Percentiles rank a stretch among this genome's conserved stretches.
These are phyloP conservation scores for Harpagifer antarcticus DNA, from an alignment of 2,797 vertebrate genomes.

Conservation along the genomic window DNA sequence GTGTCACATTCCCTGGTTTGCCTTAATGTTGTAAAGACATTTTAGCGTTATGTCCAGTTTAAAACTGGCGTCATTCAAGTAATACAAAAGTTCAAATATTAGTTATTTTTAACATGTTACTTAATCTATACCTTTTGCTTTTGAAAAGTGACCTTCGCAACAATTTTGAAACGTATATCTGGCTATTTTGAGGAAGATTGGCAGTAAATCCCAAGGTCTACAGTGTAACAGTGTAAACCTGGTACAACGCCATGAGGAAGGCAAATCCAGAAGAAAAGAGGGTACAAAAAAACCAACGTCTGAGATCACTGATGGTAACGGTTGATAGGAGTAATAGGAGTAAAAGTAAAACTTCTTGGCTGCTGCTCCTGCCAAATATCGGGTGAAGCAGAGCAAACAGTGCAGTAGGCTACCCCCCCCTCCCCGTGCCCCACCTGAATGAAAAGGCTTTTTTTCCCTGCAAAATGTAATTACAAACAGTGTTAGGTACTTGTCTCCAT, in stretches of 20 bases:
- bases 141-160: too few species aligned
- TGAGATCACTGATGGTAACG: slow-evolving; percentile 37
- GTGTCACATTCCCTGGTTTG: too few species aligned
- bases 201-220: neutral
- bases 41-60: too few species aligned
- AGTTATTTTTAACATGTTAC: too few species aligned
- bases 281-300: slow-evolving; percentile 8
- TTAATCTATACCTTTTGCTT: too few species aligned
- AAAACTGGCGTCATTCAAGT: too few species aligned
- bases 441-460: slow-evolving; percentile 51
- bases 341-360: slow-evolving; percentile 37
- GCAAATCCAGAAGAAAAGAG: neutral
- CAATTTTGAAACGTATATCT: too few species aligned
- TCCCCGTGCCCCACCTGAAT: slow-evolving; percentile 22
- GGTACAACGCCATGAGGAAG: neutral
- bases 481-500: slow-evolving; percentile 28
- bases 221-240: neutral
- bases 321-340: slow-evolving; percentile 20
- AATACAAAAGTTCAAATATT: too few species aligned
- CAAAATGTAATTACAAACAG: slow-evolving; percentile 67
- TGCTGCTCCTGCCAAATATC: slow-evolving; percentile 4
- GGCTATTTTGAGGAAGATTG: neutral
- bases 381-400: slow-evolving; percentile 30
- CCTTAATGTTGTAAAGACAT: too few species aligned
- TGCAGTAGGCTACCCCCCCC: neutral